These are phyloP conservation scores for Dolichotis patagonum DNA, from an alignment of 2,113 vertebrate genomes.

Conservation along the genomic window DNA sequence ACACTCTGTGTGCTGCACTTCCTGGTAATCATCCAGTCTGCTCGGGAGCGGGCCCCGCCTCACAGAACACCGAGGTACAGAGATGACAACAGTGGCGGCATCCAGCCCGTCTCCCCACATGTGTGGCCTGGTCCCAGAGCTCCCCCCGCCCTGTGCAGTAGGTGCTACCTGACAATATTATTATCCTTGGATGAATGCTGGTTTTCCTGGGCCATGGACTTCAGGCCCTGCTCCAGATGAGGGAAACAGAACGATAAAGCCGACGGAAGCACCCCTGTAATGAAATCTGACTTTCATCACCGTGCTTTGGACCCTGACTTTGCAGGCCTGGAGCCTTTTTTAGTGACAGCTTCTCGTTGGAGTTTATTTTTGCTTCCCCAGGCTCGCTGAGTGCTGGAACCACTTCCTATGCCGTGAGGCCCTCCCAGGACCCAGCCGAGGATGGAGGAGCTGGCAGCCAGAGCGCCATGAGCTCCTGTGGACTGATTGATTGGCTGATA, in stretches of 20 bases:
- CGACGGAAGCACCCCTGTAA: background rate
- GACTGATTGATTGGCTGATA: conserved; percentile 64
- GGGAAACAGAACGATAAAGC: background rate
- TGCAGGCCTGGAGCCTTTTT: background rate
- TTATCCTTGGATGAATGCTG: background rate
- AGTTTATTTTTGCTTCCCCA: background rate
- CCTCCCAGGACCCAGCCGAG: background rate
- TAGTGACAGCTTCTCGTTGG: background rate
- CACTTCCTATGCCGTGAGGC: background rate
- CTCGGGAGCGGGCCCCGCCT: background rate
- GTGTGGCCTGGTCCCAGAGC: background rate
- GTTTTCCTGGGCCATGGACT: background rate
- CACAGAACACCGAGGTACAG: background rate
- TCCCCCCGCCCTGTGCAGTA: background rate
- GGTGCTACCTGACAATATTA: background rate
- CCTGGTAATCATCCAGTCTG: background rate
- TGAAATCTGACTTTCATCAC: background rate
- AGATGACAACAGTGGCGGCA: background rate
- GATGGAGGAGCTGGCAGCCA: background rate
- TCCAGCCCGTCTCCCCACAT: rapidly evolving
- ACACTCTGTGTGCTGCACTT: background rate
- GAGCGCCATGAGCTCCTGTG: background rate
- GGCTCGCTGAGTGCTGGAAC: background rate
- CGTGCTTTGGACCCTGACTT: rapidly evolving
- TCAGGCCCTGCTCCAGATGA: background rate